A percentile compares a stretch with the other conserved stretches of the same genome.
phyloP scores from a whole-genome alignment of 2,888 invertebrate genomes.

The Noctua fimbriata region DNA sequence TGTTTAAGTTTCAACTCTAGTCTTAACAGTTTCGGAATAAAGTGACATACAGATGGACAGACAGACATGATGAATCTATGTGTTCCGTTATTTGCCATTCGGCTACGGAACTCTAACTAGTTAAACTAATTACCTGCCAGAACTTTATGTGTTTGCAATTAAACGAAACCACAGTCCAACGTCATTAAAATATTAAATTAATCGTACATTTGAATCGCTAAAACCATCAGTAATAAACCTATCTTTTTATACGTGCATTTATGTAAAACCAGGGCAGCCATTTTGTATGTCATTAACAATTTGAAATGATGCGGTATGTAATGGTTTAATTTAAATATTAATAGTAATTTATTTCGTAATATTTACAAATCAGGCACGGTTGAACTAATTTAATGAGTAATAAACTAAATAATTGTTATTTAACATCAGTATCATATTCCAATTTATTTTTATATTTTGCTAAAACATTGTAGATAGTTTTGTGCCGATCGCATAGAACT shows the following conservation, averaged over 20 bases:
- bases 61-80: no score
- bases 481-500: not conserved
- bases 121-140: not conserved
- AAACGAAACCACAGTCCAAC: slow-evolving; percentile 1
- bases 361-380: not conserved
- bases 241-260: slow-evolving; percentile 3
- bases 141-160: not conserved
- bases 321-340: slow-evolving; percentile 16
- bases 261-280: not conserved
- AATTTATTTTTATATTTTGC: not conserved
- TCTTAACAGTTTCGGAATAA: no score
- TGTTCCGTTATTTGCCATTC: no score
- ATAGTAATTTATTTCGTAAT: not conserved
- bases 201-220: slow-evolving; percentile 2
- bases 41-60: no score
- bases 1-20: no score
- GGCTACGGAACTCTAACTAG: no score
- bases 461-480: not conserved
- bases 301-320: slow-evolving; percentile 7
- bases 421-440: not conserved
- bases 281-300: slow-evolving; percentile 22
- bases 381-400: not conserved
- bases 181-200: slow-evolving; percentile 21
- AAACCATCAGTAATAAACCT: slow-evolving; percentile 23
- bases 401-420: not conserved